Evolutionary conservation across 2,113 vertebrate species (phyloP).

Genomic region (Grallaria varia): DNA sequence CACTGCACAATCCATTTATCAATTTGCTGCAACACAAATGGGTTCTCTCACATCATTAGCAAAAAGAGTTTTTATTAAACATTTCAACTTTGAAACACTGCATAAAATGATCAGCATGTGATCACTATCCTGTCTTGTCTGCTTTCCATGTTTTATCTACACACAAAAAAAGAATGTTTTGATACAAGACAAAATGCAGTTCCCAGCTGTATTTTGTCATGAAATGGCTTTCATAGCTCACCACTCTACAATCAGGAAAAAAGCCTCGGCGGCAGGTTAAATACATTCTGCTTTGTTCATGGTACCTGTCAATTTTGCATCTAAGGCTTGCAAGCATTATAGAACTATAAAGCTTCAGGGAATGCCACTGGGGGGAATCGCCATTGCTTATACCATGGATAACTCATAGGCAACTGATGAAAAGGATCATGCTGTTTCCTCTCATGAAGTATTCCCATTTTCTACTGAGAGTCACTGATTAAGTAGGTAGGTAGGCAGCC

Average conservation of each 20-base stretch:
- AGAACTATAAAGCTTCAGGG: slow-evolving; percentile 19
- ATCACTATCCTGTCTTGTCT: not conserved
- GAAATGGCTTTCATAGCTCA: slow-evolving; percentile 10
- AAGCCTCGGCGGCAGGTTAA: slow-evolving; percentile 40
- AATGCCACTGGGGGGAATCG: not conserved
- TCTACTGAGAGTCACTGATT: not conserved
- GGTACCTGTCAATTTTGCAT: slow-evolving; percentile 29
- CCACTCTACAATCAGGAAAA: not conserved
- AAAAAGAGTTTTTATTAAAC: not conserved
- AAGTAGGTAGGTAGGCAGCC: not conserved
- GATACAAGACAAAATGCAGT: slow-evolving; percentile 3
- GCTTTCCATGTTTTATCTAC: slow-evolving; percentile 2
- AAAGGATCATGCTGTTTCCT: not conserved
- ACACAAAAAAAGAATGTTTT: slow-evolving; percentile 1
- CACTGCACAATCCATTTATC: not conserved
- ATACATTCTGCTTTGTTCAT: slow-evolving; percentile 41
- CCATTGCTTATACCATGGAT: not conserved
- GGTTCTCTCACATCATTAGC: not conserved
- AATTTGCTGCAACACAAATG: not conserved
- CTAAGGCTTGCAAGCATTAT: not conserved
- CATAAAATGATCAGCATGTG: not conserved
- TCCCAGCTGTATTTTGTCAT: slow-evolving; percentile 45
- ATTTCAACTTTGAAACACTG: not conserved
- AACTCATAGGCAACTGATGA: slow-evolving; percentile 14
- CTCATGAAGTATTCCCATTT: not conserved